Evolutionary conservation across 1,140 invertebrate genomes (phyloP), one percentile per base, ranked within the genome.

Genomic region (Ooceraea biroi): DNA sequence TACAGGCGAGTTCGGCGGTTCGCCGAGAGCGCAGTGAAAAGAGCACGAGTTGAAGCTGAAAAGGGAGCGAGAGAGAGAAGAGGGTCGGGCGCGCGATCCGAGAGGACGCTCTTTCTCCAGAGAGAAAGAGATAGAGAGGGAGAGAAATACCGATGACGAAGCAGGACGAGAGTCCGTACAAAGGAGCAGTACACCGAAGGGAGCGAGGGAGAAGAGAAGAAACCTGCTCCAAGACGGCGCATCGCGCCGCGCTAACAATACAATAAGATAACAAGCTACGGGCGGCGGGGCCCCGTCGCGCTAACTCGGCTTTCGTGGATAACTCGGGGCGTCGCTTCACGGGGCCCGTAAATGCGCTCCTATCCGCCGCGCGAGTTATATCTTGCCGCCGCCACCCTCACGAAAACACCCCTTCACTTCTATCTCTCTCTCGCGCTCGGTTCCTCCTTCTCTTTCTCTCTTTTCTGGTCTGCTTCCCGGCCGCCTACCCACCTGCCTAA

Each of bases 201-300:
- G 44, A 41, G 46, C 74, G 72, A 25, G 60, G 61, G 48, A 41
- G 17, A n/a, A 17, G 69, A 83, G 65, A 71, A 83, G 87, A 88
- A 88, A 90, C 89, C 85, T 89, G 90, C 88, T 90, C 77, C 82
- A 90, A 90, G 89, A 90, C 85, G 84, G 61, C 66, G 82, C 85
- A 71, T 78, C 73, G 85, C 46, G 82, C 66, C 86, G 86, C 87
- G 88, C 88, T 89, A 92, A 94, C 91, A 92, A 92, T 94, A 91
- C 92, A 89, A 89, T 89, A 90, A 92, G 91, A 93, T 93, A 94
- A 93, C 90, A 89, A 94, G 91, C 73, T 83, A 84, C 80, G 68
- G 44, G 71, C 48, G 61, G 60, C 74, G 82, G 77, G 76, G 66
- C 76, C 73, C 7, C n/a, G 50, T 73, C 74, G 82, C 60, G 84